Evolutionary conservation across 2,797 vertebrate genomes (phyloP), one percentile per base, ranked within the genome.

Genomic region (Tiaroga cobitis): DNA sequence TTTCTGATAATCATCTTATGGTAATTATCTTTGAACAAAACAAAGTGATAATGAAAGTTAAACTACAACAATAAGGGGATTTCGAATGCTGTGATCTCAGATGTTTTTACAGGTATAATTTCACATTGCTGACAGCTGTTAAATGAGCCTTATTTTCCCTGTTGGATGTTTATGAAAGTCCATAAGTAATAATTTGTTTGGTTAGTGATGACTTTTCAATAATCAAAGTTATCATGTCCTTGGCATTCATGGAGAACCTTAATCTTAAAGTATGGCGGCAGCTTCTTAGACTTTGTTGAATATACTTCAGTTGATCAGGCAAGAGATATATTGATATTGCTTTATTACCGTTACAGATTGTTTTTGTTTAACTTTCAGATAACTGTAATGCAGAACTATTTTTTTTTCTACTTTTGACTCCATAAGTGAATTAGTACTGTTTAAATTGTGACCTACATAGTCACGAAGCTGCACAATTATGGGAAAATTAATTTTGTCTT

Each of bases 11-110:
- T 34, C 1, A 41, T 67, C 8, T n/a, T 41, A 39, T 18, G 67
- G 34, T 59, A 70, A 67, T 81, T 70, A n/a, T 67, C 15, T 68
- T 67, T 76, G 29, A 75, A 39, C 29, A 29, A 39, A 51, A 49
- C 19, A n/a, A 29, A 24, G 10, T 61, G 8, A 26, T 43, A 61
- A 32, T 43, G 11, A 72, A 73, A 72, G 37, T 49, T 19, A 37
- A 75, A 32, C 56, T 41, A 18, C 24, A 79, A 29, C 37, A 63
- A 16, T 46, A 19, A 61, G 37, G 24, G 4, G 7, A 37, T 56
- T 78, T 61, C 13, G 21, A 59, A 39, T 24, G 19, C 9, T 32
- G 46, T 74, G 72, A 13, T 51, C 43, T 51, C 8, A 19, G 8
- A 32, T 32, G 3, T 72, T 41, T 43, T 8, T 18, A 46, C n/a